A percentile compares a stretch with the other conserved stretches of the same genome.
These are phyloP conservation scores for Andricus grossulariae DNA, from an alignment of 1,140 invertebrate species.

Conservation along the genomic window DNA sequence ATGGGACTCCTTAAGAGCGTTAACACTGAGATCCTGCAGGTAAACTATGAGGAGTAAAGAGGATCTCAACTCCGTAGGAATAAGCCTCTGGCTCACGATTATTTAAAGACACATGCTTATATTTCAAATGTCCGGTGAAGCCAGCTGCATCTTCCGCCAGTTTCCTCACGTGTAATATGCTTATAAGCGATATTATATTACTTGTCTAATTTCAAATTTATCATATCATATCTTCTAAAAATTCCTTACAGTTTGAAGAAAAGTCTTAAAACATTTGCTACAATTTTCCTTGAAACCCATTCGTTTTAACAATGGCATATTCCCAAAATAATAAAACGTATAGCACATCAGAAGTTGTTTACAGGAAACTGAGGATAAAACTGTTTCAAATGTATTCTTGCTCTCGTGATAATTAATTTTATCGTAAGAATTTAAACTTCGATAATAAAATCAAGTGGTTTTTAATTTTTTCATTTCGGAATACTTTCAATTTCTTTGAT, in stretches of 20 bases:
- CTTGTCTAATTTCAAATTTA: not conserved
- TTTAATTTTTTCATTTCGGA: too few relatives aligned
- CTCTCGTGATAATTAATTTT: too few relatives aligned
- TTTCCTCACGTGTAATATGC: slow-evolving; percentile 46
- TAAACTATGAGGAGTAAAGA: not conserved
- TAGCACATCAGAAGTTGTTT: not conserved
- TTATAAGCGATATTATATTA: slow-evolving; percentile 11
- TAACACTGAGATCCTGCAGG: not conserved
- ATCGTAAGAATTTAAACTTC: too few relatives aligned
- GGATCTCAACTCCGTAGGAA: not conserved
- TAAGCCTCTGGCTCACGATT: slow-evolving; percentile 68
- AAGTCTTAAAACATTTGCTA: not conserved
- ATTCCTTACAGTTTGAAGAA: not conserved
- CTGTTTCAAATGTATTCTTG: too few relatives aligned
- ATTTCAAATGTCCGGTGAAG: slow-evolving; percentile 66
- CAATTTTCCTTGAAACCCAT: not conserved
- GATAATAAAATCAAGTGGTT: too few relatives aligned
- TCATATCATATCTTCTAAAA: not conserved
- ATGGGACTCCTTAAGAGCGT: not conserved
- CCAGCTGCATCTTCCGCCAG: slow-evolving; percentile 64
- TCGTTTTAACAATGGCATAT: not conserved
- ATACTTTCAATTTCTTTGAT: too few relatives aligned
- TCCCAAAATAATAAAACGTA: not conserved
- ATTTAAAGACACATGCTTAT: slow-evolving; percentile 70
- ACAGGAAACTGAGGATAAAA: too few relatives aligned